Percentiles rank a stretch among this genome's conserved stretches.
These are phyloP conservation scores for Lacanobia wlatinum DNA, from an alignment of 2,888 invertebrate genomes.

Conservation along the genomic window DNA sequence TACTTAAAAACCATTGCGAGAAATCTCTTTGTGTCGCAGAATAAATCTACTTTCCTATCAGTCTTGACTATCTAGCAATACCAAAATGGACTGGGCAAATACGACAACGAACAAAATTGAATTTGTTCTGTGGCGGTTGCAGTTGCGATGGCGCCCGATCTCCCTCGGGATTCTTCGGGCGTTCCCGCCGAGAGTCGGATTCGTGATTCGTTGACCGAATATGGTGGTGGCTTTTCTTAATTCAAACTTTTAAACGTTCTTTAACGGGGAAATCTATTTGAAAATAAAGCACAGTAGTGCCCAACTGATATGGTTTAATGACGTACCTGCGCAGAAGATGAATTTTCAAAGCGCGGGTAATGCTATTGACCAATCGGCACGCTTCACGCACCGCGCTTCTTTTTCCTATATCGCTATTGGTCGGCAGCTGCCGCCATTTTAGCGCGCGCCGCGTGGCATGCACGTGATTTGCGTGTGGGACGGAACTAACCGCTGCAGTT, in stretches of 20 bases:
- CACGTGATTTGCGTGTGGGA: no score
- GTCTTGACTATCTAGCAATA: conserved; percentile 76
- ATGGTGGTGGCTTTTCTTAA: conserved; percentile 43
- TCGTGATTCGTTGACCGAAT: conserved; percentile 69
- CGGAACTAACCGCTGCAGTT: no score
- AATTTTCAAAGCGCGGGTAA: no score
- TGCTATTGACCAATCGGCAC: no score
- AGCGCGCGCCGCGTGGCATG: no score
- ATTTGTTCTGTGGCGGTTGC: conserved; percentile 78
- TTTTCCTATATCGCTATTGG: no score
- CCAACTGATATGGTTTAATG: no score
- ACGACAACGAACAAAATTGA: conserved; percentile 83
- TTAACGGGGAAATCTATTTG: no score
- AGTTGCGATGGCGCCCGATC: conserved; percentile 68
- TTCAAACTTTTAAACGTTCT: conserved; percentile 36
- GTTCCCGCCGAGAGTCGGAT: conserved; percentile 63
- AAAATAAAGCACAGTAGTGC: no score
- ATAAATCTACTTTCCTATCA: conserved; percentile 75
- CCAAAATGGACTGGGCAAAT: conserved; percentile 82
- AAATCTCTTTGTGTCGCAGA: conserved; percentile 66
- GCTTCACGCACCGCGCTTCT: no score
- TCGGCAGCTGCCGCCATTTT: no score
- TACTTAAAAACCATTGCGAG: conserved; percentile 62
- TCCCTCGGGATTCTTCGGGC: conserved; percentile 74
- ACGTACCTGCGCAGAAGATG: no score